Conservation (phyloP, 2,888 invertebrate species). For the Pseudococcus longispinus region DNA sequence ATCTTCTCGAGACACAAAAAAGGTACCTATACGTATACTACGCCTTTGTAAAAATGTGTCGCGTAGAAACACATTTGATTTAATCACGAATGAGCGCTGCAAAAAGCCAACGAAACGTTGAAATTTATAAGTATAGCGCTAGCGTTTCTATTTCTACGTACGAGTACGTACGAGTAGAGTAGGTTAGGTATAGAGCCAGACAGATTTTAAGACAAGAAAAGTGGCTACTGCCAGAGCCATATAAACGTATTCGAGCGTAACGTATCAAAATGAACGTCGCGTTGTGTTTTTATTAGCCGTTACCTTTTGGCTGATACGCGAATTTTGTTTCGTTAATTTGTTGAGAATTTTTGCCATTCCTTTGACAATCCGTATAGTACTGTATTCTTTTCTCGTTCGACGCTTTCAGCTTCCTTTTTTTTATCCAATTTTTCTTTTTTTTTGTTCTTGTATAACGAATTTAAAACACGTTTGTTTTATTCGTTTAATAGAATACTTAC, state of each 20-base stretch:
- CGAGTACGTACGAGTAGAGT: too few relatives aligned
- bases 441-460: background rate
- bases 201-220: background rate
- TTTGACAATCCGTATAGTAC: background rate
- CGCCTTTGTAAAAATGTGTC: conserved; percentile 19
- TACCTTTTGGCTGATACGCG: background rate
- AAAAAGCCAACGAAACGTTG: background rate
- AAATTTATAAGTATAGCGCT: conserved; percentile 7
- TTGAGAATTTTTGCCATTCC: background rate
- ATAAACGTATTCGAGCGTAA: conserved; percentile 12
- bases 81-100: conserved; percentile 9
- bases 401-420: background rate
- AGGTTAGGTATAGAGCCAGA: background rate
- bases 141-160: background rate
- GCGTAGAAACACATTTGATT: conserved; percentile 27
- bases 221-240: background rate
- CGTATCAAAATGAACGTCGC: background rate
- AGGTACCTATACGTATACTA: background rate
- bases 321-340: background rate
- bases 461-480: background rate
- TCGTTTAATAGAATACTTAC: background rate
- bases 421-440: background rate
- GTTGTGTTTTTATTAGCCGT: background rate
- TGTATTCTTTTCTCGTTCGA: too few relatives aligned
- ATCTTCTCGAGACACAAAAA: background rate